These are phyloP conservation scores for Hermatobates lingyangjiaoensis DNA, from an alignment of 1,140 invertebrate genomes.

Conservation along the genomic window DNA sequence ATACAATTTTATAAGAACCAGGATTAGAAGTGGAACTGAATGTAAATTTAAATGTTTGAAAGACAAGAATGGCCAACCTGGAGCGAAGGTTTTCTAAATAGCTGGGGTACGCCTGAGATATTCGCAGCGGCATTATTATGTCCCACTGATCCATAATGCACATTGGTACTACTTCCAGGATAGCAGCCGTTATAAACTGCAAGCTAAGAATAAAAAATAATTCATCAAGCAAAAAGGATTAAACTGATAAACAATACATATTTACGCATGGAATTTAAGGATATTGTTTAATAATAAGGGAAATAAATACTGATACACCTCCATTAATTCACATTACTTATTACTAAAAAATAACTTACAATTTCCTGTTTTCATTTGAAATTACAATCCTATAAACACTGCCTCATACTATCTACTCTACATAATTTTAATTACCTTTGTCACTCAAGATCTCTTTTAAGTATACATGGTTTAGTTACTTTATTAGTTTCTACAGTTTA, in stretches of 20 bases:
- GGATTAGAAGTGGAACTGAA: neutral
- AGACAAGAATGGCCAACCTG: neutral
- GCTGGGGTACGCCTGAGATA: slow-evolving; percentile 5
- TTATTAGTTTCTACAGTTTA: neutral
- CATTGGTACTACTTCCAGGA: neutral
- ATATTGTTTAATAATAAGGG: neutral
- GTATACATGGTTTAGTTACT: neutral
- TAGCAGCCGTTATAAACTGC: slow-evolving; percentile 13
- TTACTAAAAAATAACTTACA: neutral
- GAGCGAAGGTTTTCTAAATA: slow-evolving; percentile 11
- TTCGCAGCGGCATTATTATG: slow-evolving; percentile 3
- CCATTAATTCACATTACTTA: too few relatives aligned
- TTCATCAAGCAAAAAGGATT: neutral
- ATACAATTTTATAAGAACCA: neutral
- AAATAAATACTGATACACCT: neutral
- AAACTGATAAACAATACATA: neutral
- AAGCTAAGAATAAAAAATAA: slow-evolving; percentile 9
- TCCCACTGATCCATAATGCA: slow-evolving; percentile 8
- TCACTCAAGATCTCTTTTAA: neutral
- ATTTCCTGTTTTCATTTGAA: neutral
- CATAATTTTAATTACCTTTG: neutral
- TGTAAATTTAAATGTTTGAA: neutral
- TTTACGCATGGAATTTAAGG: neutral
- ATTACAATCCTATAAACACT: neutral
- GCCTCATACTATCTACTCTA: neutral